phyloP scores from a whole-genome alignment of 64 coral and sea anemone genomes.

The Pachyseris speciosa region DNA sequence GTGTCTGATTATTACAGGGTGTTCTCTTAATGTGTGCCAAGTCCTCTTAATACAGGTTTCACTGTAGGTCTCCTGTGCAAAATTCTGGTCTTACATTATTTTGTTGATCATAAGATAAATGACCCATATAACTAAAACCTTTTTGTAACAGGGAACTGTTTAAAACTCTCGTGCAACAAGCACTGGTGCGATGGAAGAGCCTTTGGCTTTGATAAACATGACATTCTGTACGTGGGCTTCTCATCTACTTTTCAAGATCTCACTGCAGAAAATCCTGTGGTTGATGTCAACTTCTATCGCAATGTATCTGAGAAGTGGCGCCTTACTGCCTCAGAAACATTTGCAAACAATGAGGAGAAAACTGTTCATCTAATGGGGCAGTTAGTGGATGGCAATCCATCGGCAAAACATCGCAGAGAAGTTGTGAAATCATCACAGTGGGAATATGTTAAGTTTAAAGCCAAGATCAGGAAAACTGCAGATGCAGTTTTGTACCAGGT shows the following conservation, averaged over 20 bases:
- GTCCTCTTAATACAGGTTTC: too few species aligned
- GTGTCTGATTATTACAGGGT: too few species aligned
- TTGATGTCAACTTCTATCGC: conserved; percentile 38
- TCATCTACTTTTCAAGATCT: conserved; percentile 21
- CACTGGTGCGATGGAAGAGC: conserved; percentile 13
- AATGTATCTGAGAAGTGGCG: conserved; percentile 3
- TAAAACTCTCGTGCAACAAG: neutral
- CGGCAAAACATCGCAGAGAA: neutral
- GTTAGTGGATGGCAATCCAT: neutral
- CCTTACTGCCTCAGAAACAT: neutral
- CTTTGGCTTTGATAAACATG: neutral
- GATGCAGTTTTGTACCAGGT: conserved; percentile 27
- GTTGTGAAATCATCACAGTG: neutral
- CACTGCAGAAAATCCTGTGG: neutral
- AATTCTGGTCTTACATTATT: too few species aligned
- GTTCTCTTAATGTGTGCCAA: too few species aligned
- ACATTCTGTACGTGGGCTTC: neutral
- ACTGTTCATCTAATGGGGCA: neutral
- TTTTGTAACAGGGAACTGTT: neutral
- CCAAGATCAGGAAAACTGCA: neutral
- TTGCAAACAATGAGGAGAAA: conserved; percentile 5
- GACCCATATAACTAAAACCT: neutral
- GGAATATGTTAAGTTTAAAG: conserved; percentile 32
- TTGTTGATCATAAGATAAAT: too few species aligned
- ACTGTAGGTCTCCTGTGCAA: too few species aligned